phyloP scores from a whole-genome alignment of 2,888 invertebrate species.

The Atherix ibis region DNA sequence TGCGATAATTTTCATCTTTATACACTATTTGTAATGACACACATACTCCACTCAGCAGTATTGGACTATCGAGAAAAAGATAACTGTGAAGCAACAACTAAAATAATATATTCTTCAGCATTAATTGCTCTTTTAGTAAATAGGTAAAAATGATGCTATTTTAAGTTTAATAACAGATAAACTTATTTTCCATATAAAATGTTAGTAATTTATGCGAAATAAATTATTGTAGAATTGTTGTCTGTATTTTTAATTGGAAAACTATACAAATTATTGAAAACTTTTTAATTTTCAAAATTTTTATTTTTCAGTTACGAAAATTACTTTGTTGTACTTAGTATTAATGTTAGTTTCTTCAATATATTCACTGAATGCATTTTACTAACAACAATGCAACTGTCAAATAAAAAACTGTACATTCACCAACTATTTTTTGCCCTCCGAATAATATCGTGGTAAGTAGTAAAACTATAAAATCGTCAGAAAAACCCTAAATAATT shows the following conservation, averaged over 20 bases:
- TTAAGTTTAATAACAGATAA: no score
- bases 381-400: conserved; percentile 24
- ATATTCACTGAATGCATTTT: conserved; percentile 27
- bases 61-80: conserved; percentile 28
- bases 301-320: conserved; percentile 30
- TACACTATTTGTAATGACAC: conserved; percentile 28
- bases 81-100: conserved; percentile 25
- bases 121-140: conserved; percentile 25
- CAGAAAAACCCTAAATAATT: no score
- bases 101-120: conserved; percentile 24
- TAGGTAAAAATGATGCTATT: conserved; percentile 19
- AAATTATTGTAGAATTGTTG: no score
- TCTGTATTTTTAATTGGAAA: no score
- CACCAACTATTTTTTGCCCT: conserved; percentile 27
- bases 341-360: conserved; percentile 27
- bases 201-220: no score
- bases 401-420: conserved; percentile 24
- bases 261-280: no score
- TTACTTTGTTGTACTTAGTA: conserved; percentile 29
- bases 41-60: conserved; percentile 27
- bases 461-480: no score
- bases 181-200: no score
- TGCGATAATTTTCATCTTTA: conserved; percentile 31
- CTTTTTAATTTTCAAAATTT: no score
- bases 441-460: conserved; percentile 27